Evolutionary conservation across 2,797 vertebrate genomes (phyloP), one percentile per base, ranked within the genome.

Genomic region (Danio jaintianensis): DNA sequence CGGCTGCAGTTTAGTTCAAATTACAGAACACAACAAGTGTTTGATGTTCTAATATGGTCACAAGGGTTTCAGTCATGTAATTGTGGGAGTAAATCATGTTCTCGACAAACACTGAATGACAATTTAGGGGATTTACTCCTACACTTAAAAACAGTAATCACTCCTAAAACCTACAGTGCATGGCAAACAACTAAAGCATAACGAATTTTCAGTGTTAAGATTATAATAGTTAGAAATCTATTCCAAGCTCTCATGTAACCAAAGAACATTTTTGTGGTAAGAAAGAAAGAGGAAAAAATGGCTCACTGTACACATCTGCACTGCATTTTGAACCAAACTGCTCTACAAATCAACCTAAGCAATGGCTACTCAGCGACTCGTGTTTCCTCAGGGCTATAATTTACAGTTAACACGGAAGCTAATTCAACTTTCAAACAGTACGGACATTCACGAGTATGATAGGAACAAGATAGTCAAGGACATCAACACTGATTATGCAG

Each of bases 401-500:
- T 47, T 15, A 69, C 59, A 61, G 13, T 40, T 40, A 62, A 62
- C 8, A 12, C 18, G 22, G 5, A 40, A 48, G 45, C 61, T 36
- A 13, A 12, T 10, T 10, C 10, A 22, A 18, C 9, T n/a, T 43
- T 58, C 12, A 73, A 74, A 74, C 59, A 29, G 8, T 73, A 43
- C 52, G 22, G 45, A 15, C 20, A 42, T 42, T 47, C 5, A 13
- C 5, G 5, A 47, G 71, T 6, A 36, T 47, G 71, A 73, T 36
- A 58, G 20, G 20, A 59, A 45, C 18, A 55, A 72, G 69, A 58
- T 48, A 63, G 11, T 20, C 10, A 52, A 75, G 16, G 43, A 63
- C 61, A 62, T 75, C 16, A 15, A 75, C 29, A 50, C 5, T 75
- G 16, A 50, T 75, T 75, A 75, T 20, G 20, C 58, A 29, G 15